These are phyloP conservation scores for Liasis olivaceus DNA, from an alignment of 2,797 vertebrate genomes.

Conservation along the genomic window DNA sequence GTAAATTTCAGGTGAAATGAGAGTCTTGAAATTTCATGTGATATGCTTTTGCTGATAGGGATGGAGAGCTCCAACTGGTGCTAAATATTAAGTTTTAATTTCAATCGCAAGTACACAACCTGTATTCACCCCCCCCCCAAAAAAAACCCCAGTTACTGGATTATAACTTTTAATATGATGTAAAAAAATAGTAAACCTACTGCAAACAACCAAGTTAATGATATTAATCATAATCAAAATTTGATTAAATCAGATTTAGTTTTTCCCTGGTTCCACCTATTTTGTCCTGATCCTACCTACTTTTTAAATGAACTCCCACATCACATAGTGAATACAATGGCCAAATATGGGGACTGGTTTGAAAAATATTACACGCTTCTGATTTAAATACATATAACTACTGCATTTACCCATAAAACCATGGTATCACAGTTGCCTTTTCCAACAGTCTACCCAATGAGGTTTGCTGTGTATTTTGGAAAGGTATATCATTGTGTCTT, in stretches of 20 bases:
- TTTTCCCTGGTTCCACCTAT: not conserved
- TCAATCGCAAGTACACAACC: not conserved
- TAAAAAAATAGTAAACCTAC: not conserved
- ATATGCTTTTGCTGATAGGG: not conserved
- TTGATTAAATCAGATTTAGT: not conserved
- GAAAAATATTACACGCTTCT: not conserved
- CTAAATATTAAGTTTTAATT: not conserved
- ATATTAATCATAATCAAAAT: not conserved
- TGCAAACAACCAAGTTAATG: not conserved
- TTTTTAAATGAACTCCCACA: not conserved
- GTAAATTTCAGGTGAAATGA: not conserved
- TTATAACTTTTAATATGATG: not conserved
- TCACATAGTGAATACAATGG: not conserved
- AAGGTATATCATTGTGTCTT: not conserved
- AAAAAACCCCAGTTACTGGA: not conserved
- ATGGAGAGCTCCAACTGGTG: no score
- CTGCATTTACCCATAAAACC: not conserved
- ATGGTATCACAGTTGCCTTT: not conserved
- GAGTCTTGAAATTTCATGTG: not conserved
- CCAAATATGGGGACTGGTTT: not conserved
- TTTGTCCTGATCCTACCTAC: not conserved
- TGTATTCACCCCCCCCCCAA: not conserved
- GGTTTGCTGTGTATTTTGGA: not conserved
- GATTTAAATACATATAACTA: not conserved
- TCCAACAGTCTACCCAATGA: not conserved